Evolutionary conservation across 35 echinoderm and acorn worm genomes (phyloP).

Genomic region (Ptychodera flava): DNA sequence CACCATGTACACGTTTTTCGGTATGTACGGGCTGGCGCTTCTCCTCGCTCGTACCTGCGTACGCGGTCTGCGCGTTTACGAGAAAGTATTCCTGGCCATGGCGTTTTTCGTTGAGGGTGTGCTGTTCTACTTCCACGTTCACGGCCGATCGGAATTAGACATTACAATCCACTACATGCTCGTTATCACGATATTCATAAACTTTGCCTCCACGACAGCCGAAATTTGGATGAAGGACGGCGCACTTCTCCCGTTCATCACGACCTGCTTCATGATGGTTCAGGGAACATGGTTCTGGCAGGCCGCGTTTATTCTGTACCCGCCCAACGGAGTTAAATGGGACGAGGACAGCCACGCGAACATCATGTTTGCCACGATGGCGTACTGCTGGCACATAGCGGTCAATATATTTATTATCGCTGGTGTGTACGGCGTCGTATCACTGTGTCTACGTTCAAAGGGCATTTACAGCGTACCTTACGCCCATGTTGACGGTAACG

Average conservation of each 20-base stretch:
- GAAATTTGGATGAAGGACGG: constrained; percentile 52
- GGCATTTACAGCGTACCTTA: neutral
- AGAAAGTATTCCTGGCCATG: constrained; percentile 54
- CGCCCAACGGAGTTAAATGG: constrained; percentile 57
- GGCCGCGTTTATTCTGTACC: constrained; percentile 65
- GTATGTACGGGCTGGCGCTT: constrained; percentile 53
- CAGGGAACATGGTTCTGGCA: constrained; percentile 97
- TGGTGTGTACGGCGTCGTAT: constrained; percentile 44
- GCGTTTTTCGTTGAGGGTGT: constrained; percentile 81
- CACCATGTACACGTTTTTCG: constrained; percentile 98
- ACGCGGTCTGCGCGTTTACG: constrained; percentile 31
- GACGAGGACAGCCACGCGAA: constrained; percentile 60
- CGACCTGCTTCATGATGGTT: constrained; percentile 44
- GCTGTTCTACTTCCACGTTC: constrained; percentile 79
- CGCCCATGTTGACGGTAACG: neutral
- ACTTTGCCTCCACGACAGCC: constrained; percentile 24
- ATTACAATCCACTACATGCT: constrained; percentile 55
- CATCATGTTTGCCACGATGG: constrained; percentile 69
- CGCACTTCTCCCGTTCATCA: constrained; percentile 40
- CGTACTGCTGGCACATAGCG: constrained; percentile 80
- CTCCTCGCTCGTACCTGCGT: constrained; percentile 33
- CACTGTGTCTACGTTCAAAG: neutral
- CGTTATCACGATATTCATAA: constrained; percentile 55
- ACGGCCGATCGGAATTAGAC: constrained; percentile 64
- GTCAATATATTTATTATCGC: constrained; percentile 69